A percentile compares a stretch with the other conserved stretches of the same genome.
Conservation (phyloP, 2,888 invertebrate species). For the Apodemia zela region DNA sequence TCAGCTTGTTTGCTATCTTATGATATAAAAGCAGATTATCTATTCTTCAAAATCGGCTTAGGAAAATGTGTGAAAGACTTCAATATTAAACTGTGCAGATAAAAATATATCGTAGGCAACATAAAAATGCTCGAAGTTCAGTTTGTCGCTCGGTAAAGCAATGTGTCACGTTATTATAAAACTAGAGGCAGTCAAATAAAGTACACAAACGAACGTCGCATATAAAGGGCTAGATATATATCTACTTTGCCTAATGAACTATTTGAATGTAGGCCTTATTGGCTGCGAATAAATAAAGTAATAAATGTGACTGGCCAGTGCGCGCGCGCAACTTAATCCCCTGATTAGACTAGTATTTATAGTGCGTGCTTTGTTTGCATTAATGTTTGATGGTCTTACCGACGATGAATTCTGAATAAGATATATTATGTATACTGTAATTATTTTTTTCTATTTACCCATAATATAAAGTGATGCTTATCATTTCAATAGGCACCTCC, state of each 20-base stretch:
- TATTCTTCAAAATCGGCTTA: no score
- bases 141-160: constrained; percentile 28
- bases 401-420: not conserved
- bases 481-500: no score
- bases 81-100: no score
- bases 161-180: constrained; percentile 48
- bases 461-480: no score
- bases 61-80: no score
- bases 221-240: constrained; percentile 63
- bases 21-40: no score
- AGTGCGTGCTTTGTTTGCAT: constrained; percentile 33
- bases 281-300: constrained; percentile 68
- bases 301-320: constrained; percentile 57
- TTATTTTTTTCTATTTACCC: not conserved
- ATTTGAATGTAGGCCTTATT: constrained; percentile 76
- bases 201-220: constrained; percentile 55
- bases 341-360: constrained; percentile 55
- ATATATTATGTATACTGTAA: not conserved
- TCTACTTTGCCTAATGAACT: constrained; percentile 64
- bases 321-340: constrained; percentile 63
- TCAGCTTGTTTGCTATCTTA: no score
- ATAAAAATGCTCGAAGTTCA: constrained; percentile 8
- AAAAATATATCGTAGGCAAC: no score
- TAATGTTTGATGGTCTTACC: constrained; percentile 13
- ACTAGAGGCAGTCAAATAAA: constrained; percentile 60